Percentiles rank a stretch among this genome's conserved stretches.
Evolutionary conservation across 2,797 vertebrate genomes (phyloP).

Genomic region (Gambelia wislizenii): DNA sequence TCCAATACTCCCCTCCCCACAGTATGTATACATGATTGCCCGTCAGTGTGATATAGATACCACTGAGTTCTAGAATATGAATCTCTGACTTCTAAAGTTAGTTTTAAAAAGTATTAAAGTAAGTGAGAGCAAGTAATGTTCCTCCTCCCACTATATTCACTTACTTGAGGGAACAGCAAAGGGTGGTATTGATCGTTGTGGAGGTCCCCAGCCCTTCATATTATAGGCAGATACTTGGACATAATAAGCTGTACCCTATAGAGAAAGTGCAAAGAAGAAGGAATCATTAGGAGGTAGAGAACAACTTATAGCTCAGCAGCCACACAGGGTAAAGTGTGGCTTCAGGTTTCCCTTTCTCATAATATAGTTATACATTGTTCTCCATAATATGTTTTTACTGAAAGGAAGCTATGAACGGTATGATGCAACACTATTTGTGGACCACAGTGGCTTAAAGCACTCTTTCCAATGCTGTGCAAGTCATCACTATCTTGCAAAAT

Average conservation of each 20-base stretch:
- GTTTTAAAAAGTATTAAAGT: neutral
- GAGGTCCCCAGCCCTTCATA: slow-evolving; percentile 93
- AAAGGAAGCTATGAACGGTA: neutral
- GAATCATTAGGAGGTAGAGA: rapidly evolving
- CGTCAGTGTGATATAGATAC: neutral
- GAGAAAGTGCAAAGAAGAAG: slow-evolving; percentile 41
- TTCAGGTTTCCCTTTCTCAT: neutral
- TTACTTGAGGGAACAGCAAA: slow-evolving; percentile 91
- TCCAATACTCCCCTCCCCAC: neutral
- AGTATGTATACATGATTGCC: too few species aligned
- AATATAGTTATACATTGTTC: too few species aligned
- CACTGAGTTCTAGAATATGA: neutral
- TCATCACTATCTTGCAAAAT: neutral
- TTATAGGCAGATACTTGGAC: slow-evolving; percentile 91
- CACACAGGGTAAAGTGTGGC: neutral
- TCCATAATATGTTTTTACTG: neutral
- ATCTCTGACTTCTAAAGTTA: neutral
- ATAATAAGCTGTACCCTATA: slow-evolving; percentile 86
- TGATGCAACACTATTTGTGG: too few species aligned
- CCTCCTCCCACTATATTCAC: slow-evolving; percentile 56
- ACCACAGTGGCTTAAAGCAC: neutral
- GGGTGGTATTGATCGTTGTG: slow-evolving; percentile 80
- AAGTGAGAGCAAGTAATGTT: rapidly evolving
- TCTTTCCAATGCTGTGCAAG: neutral
- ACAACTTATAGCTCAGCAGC: rapidly evolving